phyloP scores from a whole-genome alignment of 1,140 invertebrate genomes.

The Drosophila tropicalis region DNA sequence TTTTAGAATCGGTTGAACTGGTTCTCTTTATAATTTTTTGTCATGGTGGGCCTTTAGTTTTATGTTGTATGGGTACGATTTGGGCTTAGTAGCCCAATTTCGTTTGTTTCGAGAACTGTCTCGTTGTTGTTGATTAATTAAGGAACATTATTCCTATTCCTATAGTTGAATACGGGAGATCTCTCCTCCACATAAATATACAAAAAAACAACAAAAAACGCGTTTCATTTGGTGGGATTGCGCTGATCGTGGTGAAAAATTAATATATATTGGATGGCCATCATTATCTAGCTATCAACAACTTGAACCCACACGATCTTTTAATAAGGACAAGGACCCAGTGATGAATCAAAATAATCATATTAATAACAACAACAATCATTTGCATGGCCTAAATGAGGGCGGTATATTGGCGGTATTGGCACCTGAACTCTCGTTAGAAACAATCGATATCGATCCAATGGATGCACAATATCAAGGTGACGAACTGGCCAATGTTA shows the following conservation, averaged over 20 bases:
- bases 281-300: not conserved
- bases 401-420: conserved; percentile 28
- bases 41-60: conserved; percentile 35
- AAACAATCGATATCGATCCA: conserved; percentile 41
- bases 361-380: conserved; percentile 39
- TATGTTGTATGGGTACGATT: conserved; percentile 17
- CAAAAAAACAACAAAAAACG: conserved; percentile 53
- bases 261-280: conserved; percentile 4
- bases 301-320: not conserved
- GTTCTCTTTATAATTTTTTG: not conserved
- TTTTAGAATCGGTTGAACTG: too few species aligned
- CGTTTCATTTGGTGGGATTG: conserved; percentile 46
- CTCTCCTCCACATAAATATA: conserved; percentile 49
- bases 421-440: conserved; percentile 14
- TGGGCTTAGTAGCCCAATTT: conserved; percentile 53
- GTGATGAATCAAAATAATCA: conserved; percentile 55
- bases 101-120: conserved; percentile 56
- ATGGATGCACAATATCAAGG: conserved; percentile 22
- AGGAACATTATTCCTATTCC: conserved; percentile 58
- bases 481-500: conserved; percentile 33
- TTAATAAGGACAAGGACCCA: conserved; percentile 47
- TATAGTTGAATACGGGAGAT: conserved; percentile 67
- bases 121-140: conserved; percentile 67
- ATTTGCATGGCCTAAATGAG: conserved; percentile 59
- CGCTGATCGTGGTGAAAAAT: not conserved